These are phyloP conservation scores for Pluvialis apricaria DNA, from an alignment of 2,113 vertebrate genomes.

Conservation along the genomic window DNA sequence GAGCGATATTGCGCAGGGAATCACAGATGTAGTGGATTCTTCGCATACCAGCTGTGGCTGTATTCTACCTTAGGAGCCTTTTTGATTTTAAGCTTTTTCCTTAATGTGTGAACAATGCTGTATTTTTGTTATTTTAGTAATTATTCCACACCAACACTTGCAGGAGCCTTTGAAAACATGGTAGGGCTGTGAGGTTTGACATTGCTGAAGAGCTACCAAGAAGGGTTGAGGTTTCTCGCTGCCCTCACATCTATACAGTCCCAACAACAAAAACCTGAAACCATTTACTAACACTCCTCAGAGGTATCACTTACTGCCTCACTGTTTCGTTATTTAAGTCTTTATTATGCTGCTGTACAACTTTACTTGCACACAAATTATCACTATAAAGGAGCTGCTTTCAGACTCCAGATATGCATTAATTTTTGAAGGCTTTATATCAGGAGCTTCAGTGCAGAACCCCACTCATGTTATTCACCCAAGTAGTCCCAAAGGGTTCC, in stretches of 20 bases:
- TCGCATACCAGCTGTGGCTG: too few species aligned
- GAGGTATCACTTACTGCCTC: not conserved
- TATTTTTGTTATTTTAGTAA: too few species aligned
- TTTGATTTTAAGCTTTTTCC: too few species aligned
- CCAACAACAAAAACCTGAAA: not conserved
- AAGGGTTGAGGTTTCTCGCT: not conserved
- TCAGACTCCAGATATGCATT: not conserved
- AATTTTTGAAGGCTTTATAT: not conserved
- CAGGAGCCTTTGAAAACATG: not conserved
- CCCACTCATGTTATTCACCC: not conserved
- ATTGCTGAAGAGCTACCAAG: not conserved
- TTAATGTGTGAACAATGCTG: too few species aligned
- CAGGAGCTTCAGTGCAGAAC: not conserved
- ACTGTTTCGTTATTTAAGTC: not conserved
- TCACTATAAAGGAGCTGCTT: not conserved
- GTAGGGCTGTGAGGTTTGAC: not conserved
- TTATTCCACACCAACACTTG: too few species aligned
- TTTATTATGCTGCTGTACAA: not conserved
- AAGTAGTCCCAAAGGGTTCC: not conserved
- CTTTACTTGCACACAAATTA: not conserved
- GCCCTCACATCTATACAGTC: not conserved
- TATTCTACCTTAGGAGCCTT: too few species aligned
- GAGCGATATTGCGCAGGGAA: too few species aligned
- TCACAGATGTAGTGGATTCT: too few species aligned
- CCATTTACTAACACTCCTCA: fast-evolving